Percentiles rank a stretch among this genome's conserved stretches.
phyloP scores from a whole-genome alignment of 1,140 invertebrate species.

The Aricia agestis region DNA sequence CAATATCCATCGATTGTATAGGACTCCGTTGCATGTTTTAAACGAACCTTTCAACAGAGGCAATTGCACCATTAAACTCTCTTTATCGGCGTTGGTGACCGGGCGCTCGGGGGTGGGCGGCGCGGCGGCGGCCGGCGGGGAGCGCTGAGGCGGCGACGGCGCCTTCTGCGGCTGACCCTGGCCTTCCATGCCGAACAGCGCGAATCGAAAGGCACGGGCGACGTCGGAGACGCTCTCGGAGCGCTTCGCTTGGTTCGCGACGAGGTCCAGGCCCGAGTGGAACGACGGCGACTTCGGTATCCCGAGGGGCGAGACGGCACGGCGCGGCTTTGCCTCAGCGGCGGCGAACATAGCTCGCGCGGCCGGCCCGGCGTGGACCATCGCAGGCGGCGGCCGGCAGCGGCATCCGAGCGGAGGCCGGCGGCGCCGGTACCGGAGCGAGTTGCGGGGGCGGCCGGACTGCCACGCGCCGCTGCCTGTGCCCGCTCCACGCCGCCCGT shows the following conservation, averaged over 20 bases:
- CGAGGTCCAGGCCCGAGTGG: conserved; percentile 86
- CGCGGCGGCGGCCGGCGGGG: conserved; percentile 41
- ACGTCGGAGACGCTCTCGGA: conserved; percentile 71
- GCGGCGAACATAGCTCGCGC: conserved; percentile 72
- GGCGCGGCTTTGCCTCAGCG: conserved; percentile 75
- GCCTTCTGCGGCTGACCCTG: conserved; percentile 57
- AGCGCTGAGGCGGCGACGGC: conserved; percentile 60
- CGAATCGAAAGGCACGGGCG: conserved; percentile 71
- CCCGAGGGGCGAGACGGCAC: conserved; percentile 77
- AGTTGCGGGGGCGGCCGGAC: conserved; percentile 62
- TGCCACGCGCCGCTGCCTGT: conserved; percentile 42
- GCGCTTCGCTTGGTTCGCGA: conserved; percentile 78
- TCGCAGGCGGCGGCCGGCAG: conserved; percentile 71
- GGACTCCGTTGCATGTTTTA: background rate
- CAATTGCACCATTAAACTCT: conserved; percentile 68
- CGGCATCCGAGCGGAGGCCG: conserved; percentile 65
- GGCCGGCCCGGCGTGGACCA: conserved; percentile 72
- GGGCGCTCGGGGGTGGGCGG: conserved; percentile 52
- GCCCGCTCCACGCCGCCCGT: conserved; percentile 32
- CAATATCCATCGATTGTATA: background rate
- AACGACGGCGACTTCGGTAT: conserved; percentile 90
- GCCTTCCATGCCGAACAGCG: conserved; percentile 64
- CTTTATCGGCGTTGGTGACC: conserved; percentile 54
- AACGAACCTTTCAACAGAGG: conserved; percentile 69
- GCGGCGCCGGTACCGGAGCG: conserved; percentile 60